Evolutionary conservation across 53 echinoderm and acorn worm genomes (phyloP), one percentile per base, ranked within the genome.

Genomic region (Holothuria leucospilota): DNA sequence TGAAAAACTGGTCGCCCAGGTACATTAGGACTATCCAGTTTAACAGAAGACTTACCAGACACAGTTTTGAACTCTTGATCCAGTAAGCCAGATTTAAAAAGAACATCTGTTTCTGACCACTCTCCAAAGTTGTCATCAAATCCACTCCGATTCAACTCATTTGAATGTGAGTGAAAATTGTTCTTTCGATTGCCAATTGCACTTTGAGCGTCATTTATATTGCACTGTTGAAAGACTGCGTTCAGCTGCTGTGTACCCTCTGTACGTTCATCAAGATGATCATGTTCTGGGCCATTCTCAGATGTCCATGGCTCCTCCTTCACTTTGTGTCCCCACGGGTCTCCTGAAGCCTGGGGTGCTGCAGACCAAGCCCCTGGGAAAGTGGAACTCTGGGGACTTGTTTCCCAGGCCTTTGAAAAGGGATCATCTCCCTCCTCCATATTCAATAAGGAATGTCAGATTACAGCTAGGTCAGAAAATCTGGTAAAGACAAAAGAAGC

Each of bases 1-100:
- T 2, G 13, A 5, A 52, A 11, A 14, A 14, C 13, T 52, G 1
- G 12, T 14, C 10, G 52, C 13, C 12, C 5, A 11, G 52, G 13
- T 52, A 52, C 15, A 52, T 13, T 11, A 52, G 52, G 52, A 52
- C n/a, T n/a, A n/a, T n/a, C n/a, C 15, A 52, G 9, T 66, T 18
- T 8, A 29, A n/a, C 6, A 67, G 6, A 28, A 4, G 39, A 53
- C 83, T 84, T 75, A 95, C 95, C 95, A 61, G 83, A 91, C 0
- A 95, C 89, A 29, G 95, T 93, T 74, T 93, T 95, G 80, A 95
- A 95, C 63, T 93, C 93, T 29, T 86, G 81, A 84, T 93, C 93
- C 6, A 93, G 29, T 66, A 95, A 81, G 23, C 95, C 95, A 0
- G 93, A 93, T 41, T 89, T 91, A 69, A 95, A 95, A 46, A 95